Percentiles rank a stretch among this genome's conserved stretches.
Conservation (phyloP, 2,888 invertebrate species). For the Macrosoma leucophasiata region DNA sequence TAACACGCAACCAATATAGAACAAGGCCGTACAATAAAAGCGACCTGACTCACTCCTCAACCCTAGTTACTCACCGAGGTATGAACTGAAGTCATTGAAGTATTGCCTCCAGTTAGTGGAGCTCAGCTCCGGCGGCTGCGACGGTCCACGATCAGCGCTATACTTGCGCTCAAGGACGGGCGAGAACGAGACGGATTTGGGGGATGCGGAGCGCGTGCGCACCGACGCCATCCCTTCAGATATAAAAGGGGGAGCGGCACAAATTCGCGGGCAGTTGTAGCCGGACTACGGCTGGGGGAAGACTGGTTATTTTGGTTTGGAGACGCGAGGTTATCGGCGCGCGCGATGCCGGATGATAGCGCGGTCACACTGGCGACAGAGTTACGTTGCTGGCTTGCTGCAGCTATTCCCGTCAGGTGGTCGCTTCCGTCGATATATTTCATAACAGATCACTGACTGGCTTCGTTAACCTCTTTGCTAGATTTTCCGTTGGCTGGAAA, state of each 20-base stretch:
- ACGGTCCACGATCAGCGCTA: conserved; percentile 57
- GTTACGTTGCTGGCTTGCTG: conserved; percentile 59
- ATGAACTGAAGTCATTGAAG: conserved; percentile 70
- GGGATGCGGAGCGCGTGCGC: conserved; percentile 80
- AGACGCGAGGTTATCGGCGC: conserved; percentile 61
- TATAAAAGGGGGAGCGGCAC: conserved; percentile 57
- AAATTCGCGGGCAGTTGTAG: conserved; percentile 60
- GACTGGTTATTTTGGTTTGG: conserved; percentile 67
- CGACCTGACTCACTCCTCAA: conserved; percentile 52
- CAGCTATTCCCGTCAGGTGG: conserved; percentile 74
- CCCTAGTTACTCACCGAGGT: conserved; percentile 64
- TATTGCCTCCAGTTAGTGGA: conserved; percentile 66
- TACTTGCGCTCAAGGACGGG: conserved; percentile 77
- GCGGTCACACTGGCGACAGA: conserved; percentile 63
- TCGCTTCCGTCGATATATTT: conserved; percentile 65
- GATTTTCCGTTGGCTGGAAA: too few species aligned
- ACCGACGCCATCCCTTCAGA: conserved; percentile 73
- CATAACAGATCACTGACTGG: conserved; percentile 57
- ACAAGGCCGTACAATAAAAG: conserved; percentile 64
- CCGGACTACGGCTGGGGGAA: conserved; percentile 59
- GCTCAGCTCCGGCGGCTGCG: conserved; percentile 50
- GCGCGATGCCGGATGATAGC: conserved; percentile 65
- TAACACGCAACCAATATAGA: conserved; percentile 67
- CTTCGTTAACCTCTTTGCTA: conserved; percentile 61
- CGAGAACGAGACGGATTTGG: conserved; percentile 79